Evolutionary conservation across 2,797 vertebrate species (phyloP).

Genomic region (Pipistrellus pipistrellus): DNA sequence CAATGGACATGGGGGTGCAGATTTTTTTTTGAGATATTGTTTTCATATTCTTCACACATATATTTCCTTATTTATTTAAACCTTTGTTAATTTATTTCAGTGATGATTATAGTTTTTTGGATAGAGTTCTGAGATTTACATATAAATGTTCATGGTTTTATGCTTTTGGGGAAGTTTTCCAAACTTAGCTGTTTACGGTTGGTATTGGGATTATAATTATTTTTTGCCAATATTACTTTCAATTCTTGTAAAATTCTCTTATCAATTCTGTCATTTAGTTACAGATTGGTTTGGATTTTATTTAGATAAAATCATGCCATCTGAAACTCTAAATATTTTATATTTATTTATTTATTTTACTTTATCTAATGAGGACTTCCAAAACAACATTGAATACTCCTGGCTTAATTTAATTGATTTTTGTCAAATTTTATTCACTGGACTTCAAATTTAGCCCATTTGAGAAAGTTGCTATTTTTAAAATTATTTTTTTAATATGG

Average conservation of each 20-base stretch:
- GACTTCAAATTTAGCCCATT: not conserved
- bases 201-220: not conserved
- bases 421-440: conserved; percentile 5
- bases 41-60: not conserved
- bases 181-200: not conserved
- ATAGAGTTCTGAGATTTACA: not conserved
- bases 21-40: not conserved
- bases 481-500: not conserved
- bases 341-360: not conserved
- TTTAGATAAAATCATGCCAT: not conserved
- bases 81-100: not conserved
- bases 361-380: not conserved
- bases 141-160: not conserved
- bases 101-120: not conserved
- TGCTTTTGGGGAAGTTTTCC: not conserved
- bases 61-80: not conserved
- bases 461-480: not conserved
- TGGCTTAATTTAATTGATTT: not conserved
- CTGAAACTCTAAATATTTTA: not conserved
- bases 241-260: not conserved
- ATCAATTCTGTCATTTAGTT: not conserved
- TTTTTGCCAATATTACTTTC: not conserved
- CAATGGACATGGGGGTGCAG: not conserved
- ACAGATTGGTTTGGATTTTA: not conserved
- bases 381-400: not conserved